Evolutionary conservation across 2,113 vertebrate species (phyloP).

Genomic region (Balaeniceps rex): DNA sequence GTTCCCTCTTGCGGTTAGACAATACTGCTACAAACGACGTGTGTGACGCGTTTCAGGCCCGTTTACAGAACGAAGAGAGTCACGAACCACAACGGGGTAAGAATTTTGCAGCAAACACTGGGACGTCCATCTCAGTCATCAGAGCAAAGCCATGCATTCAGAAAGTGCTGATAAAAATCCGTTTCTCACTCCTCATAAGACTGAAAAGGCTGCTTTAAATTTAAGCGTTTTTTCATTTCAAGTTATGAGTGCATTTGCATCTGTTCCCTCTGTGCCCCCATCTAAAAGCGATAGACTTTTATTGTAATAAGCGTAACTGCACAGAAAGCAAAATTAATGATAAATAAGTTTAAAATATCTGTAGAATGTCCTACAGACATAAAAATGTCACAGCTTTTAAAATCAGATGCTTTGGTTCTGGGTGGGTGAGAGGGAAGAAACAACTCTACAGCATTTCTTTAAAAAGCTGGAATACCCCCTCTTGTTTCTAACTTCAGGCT

Average conservation of each 20-base stretch:
- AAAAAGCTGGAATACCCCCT: background rate
- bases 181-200: background rate
- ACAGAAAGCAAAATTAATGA: background rate
- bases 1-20: background rate
- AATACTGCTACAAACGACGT: background rate
- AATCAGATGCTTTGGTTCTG: background rate
- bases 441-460: background rate
- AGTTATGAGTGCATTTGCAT: background rate
- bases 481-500: background rate
- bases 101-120: background rate
- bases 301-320: background rate
- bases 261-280: background rate
- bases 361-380: background rate
- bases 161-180: background rate
- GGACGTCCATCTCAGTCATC: background rate
- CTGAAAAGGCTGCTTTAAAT: background rate
- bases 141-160: background rate
- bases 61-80: background rate
- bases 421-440: background rate
- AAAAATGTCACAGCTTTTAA: background rate
- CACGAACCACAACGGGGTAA: background rate
- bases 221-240: background rate
- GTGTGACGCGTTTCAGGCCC: background rate
- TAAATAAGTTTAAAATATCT: background rate
- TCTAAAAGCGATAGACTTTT: background rate